These are phyloP conservation scores for Dioctria rufipes DNA, from an alignment of 2,888 invertebrate genomes.

Conservation along the genomic window DNA sequence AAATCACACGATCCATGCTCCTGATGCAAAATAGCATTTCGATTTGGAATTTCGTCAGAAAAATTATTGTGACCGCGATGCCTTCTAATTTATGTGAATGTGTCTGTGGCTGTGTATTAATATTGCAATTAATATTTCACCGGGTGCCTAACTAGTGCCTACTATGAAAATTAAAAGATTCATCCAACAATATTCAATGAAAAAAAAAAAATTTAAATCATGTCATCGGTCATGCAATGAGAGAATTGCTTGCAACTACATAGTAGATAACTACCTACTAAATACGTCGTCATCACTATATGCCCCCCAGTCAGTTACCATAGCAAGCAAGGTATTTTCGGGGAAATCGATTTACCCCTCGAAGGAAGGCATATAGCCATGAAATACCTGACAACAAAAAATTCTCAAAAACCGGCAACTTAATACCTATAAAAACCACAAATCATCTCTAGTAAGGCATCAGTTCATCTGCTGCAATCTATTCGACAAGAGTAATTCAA, in stretches of 20 bases:
- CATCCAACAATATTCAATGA: too few species aligned
- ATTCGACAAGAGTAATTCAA: constrained; percentile 26
- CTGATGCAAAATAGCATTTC: too few species aligned
- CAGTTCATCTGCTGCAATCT: constrained; percentile 57
- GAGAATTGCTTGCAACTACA: neutral
- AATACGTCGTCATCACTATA: neutral
- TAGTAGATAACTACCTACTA: neutral
- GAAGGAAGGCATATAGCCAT: constrained; percentile 2
- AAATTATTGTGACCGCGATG: neutral
- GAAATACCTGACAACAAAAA: constrained; percentile 3
- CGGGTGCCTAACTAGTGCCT: constrained; percentile 13
- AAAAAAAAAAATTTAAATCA: too few species aligned
- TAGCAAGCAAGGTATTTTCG: neutral
- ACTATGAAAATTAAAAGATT: neutral
- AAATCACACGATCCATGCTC: too few species aligned
- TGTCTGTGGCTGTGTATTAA: constrained; percentile 2
- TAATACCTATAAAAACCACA: constrained; percentile 55
- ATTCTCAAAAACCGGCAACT: neutral
- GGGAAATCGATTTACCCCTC: constrained; percentile 12
- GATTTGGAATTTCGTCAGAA: neutral
- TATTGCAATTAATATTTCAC: constrained; percentile 24
- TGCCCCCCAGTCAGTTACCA: too few species aligned
- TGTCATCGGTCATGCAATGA: too few species aligned
- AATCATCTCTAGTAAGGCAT: constrained; percentile 56
- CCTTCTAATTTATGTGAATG: neutral